Evolutionary conservation across 2,888 invertebrate genomes (phyloP).

Genomic region (Orthosia incerta): DNA sequence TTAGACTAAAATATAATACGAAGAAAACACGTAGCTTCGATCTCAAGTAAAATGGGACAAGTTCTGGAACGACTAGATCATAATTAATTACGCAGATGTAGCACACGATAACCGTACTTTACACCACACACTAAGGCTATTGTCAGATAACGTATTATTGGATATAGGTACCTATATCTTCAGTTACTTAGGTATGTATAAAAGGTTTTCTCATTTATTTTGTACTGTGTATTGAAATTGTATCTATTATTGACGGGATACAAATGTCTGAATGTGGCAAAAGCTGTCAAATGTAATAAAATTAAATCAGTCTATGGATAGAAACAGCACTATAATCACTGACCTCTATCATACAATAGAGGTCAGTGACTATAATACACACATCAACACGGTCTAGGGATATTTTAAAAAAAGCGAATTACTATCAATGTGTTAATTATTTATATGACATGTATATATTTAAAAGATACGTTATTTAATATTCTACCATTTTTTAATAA

Average conservation of each 20-base stretch:
- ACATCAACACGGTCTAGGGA: too few species aligned
- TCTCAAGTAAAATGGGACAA: not conserved
- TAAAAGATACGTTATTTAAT: too few species aligned
- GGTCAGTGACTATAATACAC: too few species aligned
- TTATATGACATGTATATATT: too few species aligned
- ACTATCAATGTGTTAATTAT: too few species aligned
- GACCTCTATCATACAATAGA: too few species aligned
- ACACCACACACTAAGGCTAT: not conserved
- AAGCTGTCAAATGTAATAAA: slow-evolving; percentile 5
- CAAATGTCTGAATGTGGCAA: not conserved
- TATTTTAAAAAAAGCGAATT: too few species aligned
- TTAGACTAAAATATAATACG: not conserved
- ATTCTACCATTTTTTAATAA: too few species aligned
- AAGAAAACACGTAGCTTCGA: not conserved
- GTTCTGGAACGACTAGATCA: not conserved
- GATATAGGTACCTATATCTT: not conserved
- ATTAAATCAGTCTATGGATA: slow-evolving; percentile 17
- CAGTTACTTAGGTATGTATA: not conserved
- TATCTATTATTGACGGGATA: not conserved
- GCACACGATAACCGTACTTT: not conserved
- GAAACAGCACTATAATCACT: not conserved
- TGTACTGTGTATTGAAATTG: not conserved
- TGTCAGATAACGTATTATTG: too few species aligned
- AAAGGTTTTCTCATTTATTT: not conserved
- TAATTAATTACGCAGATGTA: not conserved